Percentiles rank a stretch among this genome's conserved stretches.
Evolutionary conservation across 2,888 invertebrate genomes (phyloP).

Genomic region (Luperina testacea): DNA sequence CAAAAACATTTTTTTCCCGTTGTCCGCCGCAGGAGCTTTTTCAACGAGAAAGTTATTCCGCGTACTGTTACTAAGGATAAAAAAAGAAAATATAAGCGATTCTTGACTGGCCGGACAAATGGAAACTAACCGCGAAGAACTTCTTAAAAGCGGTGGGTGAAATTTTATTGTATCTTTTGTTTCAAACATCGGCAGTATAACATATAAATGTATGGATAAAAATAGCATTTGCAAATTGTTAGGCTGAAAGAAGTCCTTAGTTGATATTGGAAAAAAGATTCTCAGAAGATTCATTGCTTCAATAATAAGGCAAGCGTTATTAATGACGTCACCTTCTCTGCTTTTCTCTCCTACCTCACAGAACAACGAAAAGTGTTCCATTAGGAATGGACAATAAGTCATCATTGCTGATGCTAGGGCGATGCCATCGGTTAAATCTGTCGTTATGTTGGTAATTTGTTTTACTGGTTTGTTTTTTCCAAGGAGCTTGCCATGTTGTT

Average conservation of each 20-base stretch:
- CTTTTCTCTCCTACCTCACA: conserved; percentile 81
- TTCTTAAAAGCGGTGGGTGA: conserved; percentile 84
- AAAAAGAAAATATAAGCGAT: conserved; percentile 77
- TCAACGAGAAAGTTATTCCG: conserved; percentile 81
- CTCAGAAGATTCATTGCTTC: conserved; percentile 89
- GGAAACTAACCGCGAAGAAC: conserved; percentile 79
- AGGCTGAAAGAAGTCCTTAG: conserved; percentile 88
- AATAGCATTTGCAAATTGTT: conserved; percentile 91
- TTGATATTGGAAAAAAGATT: conserved; percentile 89
- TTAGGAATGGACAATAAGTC: conserved; percentile 91
- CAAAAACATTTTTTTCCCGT: conserved; percentile 81
- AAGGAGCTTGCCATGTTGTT: conserved; percentile 73
- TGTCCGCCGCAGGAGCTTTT: conserved; percentile 78
- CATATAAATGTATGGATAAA: conserved; percentile 89
- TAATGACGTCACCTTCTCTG: conserved; percentile 83
- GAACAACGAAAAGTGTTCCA: conserved; percentile 82
- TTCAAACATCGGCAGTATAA: conserved; percentile 88
- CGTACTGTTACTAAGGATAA: conserved; percentile 78
- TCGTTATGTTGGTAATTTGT: conserved; percentile 84
- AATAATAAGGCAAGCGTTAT: conserved; percentile 90
- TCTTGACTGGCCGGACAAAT: conserved; percentile 85
- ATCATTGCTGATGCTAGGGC: conserved; percentile 89
- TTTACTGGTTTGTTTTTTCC: conserved; percentile 73
- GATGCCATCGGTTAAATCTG: conserved; percentile 89
- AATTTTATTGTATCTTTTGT: conserved; percentile 84